Percentiles rank a stretch among this genome's conserved stretches.
Conservation (phyloP, 2,113 vertebrate species). For the Toxotes chatareus region DNA sequence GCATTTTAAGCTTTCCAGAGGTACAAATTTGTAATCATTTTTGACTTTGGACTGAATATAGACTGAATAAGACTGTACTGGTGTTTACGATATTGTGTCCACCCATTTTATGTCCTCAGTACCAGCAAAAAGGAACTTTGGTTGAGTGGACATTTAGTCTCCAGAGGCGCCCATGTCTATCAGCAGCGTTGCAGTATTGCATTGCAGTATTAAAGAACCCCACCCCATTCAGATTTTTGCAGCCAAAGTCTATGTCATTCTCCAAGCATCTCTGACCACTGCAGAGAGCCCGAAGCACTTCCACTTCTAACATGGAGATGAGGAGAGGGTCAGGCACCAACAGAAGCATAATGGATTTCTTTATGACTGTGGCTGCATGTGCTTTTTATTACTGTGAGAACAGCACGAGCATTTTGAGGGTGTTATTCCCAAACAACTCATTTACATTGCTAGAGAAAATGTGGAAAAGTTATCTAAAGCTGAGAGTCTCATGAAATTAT, state of each 20-base stretch:
- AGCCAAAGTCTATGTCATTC: slow-evolving; percentile 77
- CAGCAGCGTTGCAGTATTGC: slow-evolving; percentile 55
- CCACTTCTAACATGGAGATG: slow-evolving; percentile 46
- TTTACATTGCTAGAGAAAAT: background rate
- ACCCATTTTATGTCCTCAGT: background rate
- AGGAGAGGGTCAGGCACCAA: slow-evolving; percentile 39
- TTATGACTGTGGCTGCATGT: slow-evolving; percentile 35
- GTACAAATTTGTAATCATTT: background rate
- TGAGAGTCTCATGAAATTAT: background rate
- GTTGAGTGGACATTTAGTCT: slow-evolving; percentile 13
- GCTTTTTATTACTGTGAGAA: slow-evolving; percentile 19
- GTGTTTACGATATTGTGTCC: slow-evolving; percentile 14
- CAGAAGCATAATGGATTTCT: slow-evolving; percentile 51
- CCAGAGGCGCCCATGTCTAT: slow-evolving; percentile 38
- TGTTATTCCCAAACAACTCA: background rate
- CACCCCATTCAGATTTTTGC: slow-evolving; percentile 52
- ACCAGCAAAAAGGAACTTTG: background rate
- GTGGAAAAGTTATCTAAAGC: background rate
- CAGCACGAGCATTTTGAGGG: background rate
- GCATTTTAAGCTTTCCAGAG: background rate
- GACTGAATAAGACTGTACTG: background rate
- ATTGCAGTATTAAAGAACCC: slow-evolving; percentile 58
- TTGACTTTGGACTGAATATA: background rate
- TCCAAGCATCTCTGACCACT: slow-evolving; percentile 70
- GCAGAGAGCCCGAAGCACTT: slow-evolving; percentile 54